Evolutionary conservation across 2,888 invertebrate species (phyloP).

Genomic region (Papilio gigon): DNA sequence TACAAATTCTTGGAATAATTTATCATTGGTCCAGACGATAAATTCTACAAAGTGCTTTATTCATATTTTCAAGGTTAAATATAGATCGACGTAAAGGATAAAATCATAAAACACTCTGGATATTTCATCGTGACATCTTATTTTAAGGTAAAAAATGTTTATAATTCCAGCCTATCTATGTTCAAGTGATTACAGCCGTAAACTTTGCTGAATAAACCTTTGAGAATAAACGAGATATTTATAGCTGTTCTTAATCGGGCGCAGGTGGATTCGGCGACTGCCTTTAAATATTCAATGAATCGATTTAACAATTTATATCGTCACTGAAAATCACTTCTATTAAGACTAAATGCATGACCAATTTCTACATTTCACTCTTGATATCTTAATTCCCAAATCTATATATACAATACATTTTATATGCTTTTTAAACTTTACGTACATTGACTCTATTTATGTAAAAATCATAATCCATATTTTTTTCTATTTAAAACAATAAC

Average conservation of each 20-base stretch:
- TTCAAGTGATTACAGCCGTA: conserved; percentile 15
- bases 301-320: conserved; percentile 59
- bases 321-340: conserved; percentile 62
- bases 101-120: neutral
- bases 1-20: neutral
- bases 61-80: conserved; percentile 5
- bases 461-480: no score
- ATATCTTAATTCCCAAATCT: no score
- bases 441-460: no score
- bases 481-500: no score
- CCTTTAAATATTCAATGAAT: conserved; percentile 74
- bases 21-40: neutral
- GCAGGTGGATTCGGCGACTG: conserved; percentile 70
- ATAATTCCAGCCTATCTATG: conserved; percentile 1
- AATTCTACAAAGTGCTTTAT: neutral
- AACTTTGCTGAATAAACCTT: conserved; percentile 21
- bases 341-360: conserved; percentile 43
- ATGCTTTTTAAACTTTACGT: no score
- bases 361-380: no score
- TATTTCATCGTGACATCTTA: neutral
- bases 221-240: conserved; percentile 42
- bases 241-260: conserved; percentile 44
- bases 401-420: no score
- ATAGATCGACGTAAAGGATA: neutral
- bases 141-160: neutral